phyloP scores from a whole-genome alignment of 2,888 invertebrate species.

The Drosophila ochracea region DNA sequence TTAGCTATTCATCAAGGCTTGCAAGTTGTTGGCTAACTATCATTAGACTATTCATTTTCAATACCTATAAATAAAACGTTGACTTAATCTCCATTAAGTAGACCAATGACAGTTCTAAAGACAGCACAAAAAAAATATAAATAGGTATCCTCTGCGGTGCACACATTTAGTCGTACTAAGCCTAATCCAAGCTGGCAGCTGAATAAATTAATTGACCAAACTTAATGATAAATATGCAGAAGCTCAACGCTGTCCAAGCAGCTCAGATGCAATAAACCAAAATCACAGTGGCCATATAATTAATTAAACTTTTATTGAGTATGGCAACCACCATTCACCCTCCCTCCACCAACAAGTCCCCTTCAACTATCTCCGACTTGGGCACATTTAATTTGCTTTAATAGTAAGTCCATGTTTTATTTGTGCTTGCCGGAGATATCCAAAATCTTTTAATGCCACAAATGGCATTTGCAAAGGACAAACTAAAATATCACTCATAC shows the following conservation, averaged over 20 bases:
- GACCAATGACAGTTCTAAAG: neutral
- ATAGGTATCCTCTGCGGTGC: neutral
- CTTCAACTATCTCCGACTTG: conserved; percentile 17
- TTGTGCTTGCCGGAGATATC: conserved; percentile 34
- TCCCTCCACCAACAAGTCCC: neutral
- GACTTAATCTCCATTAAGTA: conserved; percentile 1
- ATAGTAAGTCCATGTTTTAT: conserved; percentile 79
- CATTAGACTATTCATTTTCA: neutral
- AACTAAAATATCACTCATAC: conserved; percentile 79
- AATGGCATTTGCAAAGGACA: conserved; percentile 61
- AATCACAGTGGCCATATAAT: conserved; percentile 68
- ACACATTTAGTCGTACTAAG: neutral
- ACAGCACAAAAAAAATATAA: neutral
- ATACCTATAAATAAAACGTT: neutral
- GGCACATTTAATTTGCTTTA: conserved; percentile 80
- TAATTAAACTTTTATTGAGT: conserved; percentile 75
- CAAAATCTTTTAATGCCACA: conserved; percentile 75
- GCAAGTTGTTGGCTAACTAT: neutral
- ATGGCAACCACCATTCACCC: conserved; percentile 24
- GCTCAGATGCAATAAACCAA: conserved; percentile 55
- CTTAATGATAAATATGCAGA: conserved; percentile 60
- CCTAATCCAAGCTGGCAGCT: conserved; percentile 30
- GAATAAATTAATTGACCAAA: conserved; percentile 62
- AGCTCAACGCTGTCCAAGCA: neutral
- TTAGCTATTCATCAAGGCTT: neutral